phyloP scores from a whole-genome alignment of 2,888 invertebrate genomes.

The Sinohyriopsis cumingii region DNA sequence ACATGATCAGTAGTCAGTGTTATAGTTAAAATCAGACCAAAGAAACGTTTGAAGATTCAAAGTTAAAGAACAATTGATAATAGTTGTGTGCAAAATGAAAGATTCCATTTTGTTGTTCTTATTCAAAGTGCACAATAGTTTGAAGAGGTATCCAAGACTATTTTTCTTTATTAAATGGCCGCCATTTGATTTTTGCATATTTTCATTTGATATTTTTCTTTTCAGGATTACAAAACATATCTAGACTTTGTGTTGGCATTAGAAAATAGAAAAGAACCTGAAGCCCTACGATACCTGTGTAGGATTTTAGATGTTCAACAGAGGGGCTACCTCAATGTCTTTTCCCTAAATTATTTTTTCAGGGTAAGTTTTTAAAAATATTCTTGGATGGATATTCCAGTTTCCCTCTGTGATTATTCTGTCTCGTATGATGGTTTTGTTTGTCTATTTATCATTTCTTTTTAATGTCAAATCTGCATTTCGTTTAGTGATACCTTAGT shows the following conservation, averaged over 20 bases:
- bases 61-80: too few species aligned
- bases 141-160: too few species aligned
- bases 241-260: constrained; percentile 93
- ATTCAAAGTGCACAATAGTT: too few species aligned
- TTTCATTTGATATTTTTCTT: constrained; percentile 10
- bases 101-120: too few species aligned
- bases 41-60: too few species aligned
- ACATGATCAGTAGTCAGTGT: too few species aligned
- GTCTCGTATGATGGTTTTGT: background rate
- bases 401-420: background rate
- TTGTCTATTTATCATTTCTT: constrained; percentile 9
- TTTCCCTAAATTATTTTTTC: constrained; percentile 93
- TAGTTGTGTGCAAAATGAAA: too few species aligned
- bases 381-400: background rate
- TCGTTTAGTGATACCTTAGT: too few species aligned
- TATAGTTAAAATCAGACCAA: too few species aligned
- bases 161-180: too few species aligned
- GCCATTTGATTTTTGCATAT: too few species aligned
- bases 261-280: constrained; percentile 92
- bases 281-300: constrained; percentile 92
- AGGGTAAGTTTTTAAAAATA: constrained; percentile 75
- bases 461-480: background rate
- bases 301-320: constrained; percentile 91
- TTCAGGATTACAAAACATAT: constrained; percentile 94
- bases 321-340: constrained; percentile 89